phyloP scores from a whole-genome alignment of 2,888 invertebrate genomes.

The Lasius fuliginosus region DNA sequence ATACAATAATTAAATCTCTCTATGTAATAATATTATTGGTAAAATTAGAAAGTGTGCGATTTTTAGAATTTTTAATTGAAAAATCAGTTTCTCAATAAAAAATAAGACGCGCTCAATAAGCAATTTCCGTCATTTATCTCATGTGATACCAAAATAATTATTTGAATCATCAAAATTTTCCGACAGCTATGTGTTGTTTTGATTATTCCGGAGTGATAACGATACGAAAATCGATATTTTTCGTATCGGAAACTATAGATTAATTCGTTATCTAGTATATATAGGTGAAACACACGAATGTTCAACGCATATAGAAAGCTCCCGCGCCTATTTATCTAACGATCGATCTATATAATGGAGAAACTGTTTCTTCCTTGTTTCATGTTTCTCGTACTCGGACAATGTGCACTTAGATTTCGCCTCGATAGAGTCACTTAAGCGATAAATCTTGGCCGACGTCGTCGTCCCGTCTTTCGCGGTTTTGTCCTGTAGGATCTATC shows the following conservation, averaged over 20 bases:
- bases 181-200: neutral
- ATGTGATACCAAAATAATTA: neutral
- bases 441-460: slow-evolving; percentile 80
- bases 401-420: slow-evolving; percentile 53
- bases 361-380: slow-evolving; percentile 45
- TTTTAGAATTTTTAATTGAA: neutral
- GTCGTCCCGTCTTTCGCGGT: slow-evolving; percentile 81
- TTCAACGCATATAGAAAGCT: slow-evolving; percentile 25
- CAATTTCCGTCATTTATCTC: slow-evolving; percentile 11
- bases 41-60: neutral
- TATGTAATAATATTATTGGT: neutral
- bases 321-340: slow-evolving; percentile 58
- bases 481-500: slow-evolving; percentile 81
- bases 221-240: neutral
- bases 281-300: neutral
- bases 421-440: slow-evolving; percentile 67
- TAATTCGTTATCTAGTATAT: slow-evolving; percentile 16
- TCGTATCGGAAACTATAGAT: neutral
- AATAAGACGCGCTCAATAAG: slow-evolving; percentile 13
- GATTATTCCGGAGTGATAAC: neutral
- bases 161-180: slow-evolving; percentile 15
- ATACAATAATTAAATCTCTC: neutral
- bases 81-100: neutral
- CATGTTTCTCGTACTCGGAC: neutral
- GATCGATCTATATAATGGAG: slow-evolving; percentile 61